A percentile compares a stretch with the other conserved stretches of the same genome.
Evolutionary conservation across 2,797 vertebrate species (phyloP).

Genomic region (Phyllotis vaccarum): DNA sequence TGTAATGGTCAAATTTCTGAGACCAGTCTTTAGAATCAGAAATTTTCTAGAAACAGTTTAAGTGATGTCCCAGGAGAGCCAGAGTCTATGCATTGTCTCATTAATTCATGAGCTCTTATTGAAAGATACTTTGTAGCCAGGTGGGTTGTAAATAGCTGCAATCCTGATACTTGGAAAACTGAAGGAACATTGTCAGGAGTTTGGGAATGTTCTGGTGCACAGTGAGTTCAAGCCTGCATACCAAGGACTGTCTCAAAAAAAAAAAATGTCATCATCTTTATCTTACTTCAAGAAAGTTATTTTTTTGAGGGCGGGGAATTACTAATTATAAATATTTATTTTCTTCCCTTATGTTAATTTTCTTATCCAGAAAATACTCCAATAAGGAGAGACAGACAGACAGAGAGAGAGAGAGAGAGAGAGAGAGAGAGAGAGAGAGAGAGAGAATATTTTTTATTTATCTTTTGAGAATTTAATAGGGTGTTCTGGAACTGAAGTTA

Average conservation of each 20-base stretch:
- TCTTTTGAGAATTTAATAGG: background rate
- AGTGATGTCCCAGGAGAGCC: background rate
- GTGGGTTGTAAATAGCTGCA: background rate
- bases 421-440: too few species aligned
- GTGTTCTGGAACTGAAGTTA: background rate
- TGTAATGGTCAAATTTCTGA: background rate
- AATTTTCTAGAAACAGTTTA: background rate
- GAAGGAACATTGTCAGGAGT: background rate
- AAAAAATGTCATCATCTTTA: background rate
- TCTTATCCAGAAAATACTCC: background rate
- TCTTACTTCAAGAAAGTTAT: constrained; percentile 5
- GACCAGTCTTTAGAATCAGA: background rate
- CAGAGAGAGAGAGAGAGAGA: too few species aligned
- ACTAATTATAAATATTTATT: background rate
- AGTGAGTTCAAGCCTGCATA: background rate
- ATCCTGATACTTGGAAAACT: background rate
- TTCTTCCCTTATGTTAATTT: constrained; percentile 20
- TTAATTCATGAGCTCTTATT: background rate
- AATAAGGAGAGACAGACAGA: background rate
- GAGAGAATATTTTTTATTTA: background rate
- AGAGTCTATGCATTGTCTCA: background rate
- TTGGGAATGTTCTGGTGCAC: too few species aligned
- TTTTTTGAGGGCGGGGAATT: background rate
- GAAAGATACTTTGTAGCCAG: background rate
- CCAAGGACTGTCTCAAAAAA: background rate